A percentile compares a stretch with the other conserved stretches of the same genome.
These are phyloP conservation scores for Ditylenchus dipsaci DNA, from an alignment of 1,140 invertebrate genomes.

Conservation along the genomic window DNA sequence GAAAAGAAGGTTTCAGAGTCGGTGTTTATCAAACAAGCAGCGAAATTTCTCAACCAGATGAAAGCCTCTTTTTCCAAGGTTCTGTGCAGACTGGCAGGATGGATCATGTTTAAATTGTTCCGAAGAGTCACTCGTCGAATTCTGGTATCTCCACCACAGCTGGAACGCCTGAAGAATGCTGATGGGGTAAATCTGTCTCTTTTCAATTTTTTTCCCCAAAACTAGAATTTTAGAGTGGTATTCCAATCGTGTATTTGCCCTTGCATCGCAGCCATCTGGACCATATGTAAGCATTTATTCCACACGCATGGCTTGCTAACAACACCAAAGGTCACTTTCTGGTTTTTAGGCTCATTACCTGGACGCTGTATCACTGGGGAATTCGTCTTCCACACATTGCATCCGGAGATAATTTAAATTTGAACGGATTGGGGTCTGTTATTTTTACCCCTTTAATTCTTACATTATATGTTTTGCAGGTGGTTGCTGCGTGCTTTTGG, in stretches of 20 bases:
- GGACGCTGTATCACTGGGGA: conserved; percentile 64
- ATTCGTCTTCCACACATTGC: conserved; percentile 68
- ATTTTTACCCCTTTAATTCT: neutral
- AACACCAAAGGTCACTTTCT: no score
- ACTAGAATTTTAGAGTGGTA: conserved; percentile 62
- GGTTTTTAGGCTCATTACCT: conserved; percentile 65
- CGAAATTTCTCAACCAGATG: neutral
- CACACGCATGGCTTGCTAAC: no score
- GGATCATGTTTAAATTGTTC: conserved; percentile 78
- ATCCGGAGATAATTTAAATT: conserved; percentile 82
- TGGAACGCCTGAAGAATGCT: conserved; percentile 71
- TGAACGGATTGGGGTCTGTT: conserved; percentile 78
- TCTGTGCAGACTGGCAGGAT: conserved; percentile 62
- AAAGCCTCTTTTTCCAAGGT: conserved; percentile 26
- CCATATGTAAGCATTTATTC: conserved; percentile 70
- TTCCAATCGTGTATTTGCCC: conserved; percentile 82
- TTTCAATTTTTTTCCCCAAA: conserved; percentile 53
- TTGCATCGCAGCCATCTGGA: conserved; percentile 65
- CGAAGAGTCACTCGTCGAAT: conserved; percentile 73
- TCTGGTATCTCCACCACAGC: conserved; percentile 71
- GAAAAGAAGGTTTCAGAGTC: no score
- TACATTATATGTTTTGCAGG: conserved; percentile 18
- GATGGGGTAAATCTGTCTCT: conserved; percentile 56
- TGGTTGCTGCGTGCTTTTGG: conserved; percentile 72
- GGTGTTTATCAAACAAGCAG: no score